Percentiles rank a stretch among this genome's conserved stretches.
Evolutionary conservation across 2,888 invertebrate species (phyloP).

Genomic region (Acronicta leporina): DNA sequence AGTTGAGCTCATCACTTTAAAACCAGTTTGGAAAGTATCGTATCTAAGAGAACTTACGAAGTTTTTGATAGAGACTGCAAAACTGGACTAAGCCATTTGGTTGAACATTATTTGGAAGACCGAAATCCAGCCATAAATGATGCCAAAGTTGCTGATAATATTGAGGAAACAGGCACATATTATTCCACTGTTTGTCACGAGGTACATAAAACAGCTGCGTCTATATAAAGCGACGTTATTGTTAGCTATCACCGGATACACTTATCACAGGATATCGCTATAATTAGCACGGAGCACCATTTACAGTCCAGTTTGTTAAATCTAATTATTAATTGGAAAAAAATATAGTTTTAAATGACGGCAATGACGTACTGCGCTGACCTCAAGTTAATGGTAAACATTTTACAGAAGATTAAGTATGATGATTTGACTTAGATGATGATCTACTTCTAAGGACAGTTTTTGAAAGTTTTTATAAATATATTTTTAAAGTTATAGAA

Average conservation of each 20-base stretch:
- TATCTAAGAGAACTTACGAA: too few species aligned
- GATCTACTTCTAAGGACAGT: too few species aligned
- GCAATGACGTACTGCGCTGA: neutral
- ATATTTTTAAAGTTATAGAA: too few species aligned
- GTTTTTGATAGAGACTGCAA: too few species aligned
- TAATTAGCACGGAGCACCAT: conserved; percentile 58
- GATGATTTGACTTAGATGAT: neutral
- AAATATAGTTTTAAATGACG: neutral
- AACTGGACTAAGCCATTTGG: too few species aligned
- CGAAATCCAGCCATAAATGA: too few species aligned
- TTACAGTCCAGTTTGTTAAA: conserved; percentile 20
- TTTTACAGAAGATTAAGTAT: too few species aligned
- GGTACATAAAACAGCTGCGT: conserved; percentile 39
- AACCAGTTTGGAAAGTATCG: too few species aligned
- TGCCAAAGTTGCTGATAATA: neutral
- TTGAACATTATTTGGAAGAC: too few species aligned
- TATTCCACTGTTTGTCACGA: conserved; percentile 10
- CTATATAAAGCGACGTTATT: conserved; percentile 63
- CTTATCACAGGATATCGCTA: conserved; percentile 73
- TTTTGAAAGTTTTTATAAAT: too few species aligned
- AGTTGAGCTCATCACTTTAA: too few species aligned
- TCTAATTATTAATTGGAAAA: conserved; percentile 21
- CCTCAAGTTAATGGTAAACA: too few species aligned
- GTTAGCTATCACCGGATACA: conserved; percentile 68
- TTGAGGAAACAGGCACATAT: conserved; percentile 26